A percentile compares a stretch with the other conserved stretches of the same genome.
These are phyloP conservation scores for Brachionus koreanus DNA, from an alignment of 1,140 invertebrate genomes.

Conservation along the genomic window DNA sequence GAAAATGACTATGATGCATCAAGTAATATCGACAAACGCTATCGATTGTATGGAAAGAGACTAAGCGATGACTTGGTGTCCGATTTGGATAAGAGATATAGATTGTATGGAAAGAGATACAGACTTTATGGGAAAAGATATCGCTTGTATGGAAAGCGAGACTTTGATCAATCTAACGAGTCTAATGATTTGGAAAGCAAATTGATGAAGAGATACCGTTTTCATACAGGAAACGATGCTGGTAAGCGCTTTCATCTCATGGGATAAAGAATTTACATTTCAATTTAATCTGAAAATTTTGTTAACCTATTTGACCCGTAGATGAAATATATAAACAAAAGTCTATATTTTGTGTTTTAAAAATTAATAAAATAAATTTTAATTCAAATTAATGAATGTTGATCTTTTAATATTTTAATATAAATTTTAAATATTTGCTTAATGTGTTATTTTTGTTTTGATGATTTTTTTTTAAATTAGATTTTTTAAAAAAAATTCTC, in stretches of 20 bases:
- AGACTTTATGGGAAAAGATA: conserved; percentile 21
- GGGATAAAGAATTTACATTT: background rate
- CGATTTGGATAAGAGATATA: conserved; percentile 34
- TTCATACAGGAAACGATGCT: background rate
- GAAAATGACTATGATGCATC: background rate
- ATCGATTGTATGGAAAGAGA: conserved; percentile 8
- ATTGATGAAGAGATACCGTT: background rate
- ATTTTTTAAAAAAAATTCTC: no score
- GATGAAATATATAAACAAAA: background rate
- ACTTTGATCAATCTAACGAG: background rate
- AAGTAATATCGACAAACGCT: background rate
- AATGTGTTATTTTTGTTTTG: no score
- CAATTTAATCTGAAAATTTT: background rate
- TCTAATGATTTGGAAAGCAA: background rate
- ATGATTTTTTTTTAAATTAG: no score
- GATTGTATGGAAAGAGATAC: conserved; percentile 29
- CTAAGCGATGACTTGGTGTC: background rate
- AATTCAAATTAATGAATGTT: background rate
- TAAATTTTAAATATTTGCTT: no score
- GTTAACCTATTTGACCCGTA: background rate
- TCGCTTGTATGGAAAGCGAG: conserved; percentile 26
- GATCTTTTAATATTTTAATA: background rate
- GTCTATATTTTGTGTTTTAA: background rate
- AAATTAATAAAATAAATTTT: background rate
- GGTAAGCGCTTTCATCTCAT: background rate